These are phyloP conservation scores for Mus minutoides DNA, from an alignment of 2,797 vertebrate genomes.

Conservation along the genomic window DNA sequence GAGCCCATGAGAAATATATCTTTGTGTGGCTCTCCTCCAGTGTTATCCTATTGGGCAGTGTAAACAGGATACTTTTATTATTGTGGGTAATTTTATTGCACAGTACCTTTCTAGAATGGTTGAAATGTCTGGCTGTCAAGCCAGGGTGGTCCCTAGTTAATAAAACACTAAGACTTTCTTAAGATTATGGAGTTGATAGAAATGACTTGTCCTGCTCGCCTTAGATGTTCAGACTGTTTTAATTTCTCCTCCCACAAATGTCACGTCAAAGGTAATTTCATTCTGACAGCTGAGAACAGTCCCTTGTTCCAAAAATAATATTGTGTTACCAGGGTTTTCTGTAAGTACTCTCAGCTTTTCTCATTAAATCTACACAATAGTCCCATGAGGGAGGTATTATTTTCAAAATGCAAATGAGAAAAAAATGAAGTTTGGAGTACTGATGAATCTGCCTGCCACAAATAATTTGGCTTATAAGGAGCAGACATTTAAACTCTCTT, in stretches of 20 bases:
- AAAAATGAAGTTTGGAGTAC: slow-evolving; percentile 16
- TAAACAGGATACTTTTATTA: not conserved
- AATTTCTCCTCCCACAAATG: slow-evolving; percentile 52
- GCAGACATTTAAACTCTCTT: not conserved
- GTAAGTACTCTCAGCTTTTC: not conserved
- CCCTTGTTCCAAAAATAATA: slow-evolving; percentile 32
- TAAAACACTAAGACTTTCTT: not conserved
- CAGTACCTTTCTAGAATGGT: not conserved
- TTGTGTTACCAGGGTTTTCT: not conserved
- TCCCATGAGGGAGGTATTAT: not conserved
- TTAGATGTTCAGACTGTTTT: not conserved
- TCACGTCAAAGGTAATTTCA: not conserved
- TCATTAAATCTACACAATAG: not conserved
- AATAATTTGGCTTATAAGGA: not conserved
- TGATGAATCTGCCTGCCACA: slow-evolving; percentile 24
- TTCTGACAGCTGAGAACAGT: not conserved
- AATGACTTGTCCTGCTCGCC: not conserved
- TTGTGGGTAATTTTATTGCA: not conserved
- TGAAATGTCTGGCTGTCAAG: not conserved
- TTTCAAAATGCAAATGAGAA: slow-evolving; percentile 51
- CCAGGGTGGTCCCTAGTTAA: not conserved
- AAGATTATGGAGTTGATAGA: not conserved
- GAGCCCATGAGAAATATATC: slow-evolving; percentile 94
- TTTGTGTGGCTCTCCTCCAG: slow-evolving; percentile 87
- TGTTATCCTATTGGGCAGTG: not conserved